Conservation (phyloP, 2,113 vertebrate genomes). For the Sorex araneus region DNA sequence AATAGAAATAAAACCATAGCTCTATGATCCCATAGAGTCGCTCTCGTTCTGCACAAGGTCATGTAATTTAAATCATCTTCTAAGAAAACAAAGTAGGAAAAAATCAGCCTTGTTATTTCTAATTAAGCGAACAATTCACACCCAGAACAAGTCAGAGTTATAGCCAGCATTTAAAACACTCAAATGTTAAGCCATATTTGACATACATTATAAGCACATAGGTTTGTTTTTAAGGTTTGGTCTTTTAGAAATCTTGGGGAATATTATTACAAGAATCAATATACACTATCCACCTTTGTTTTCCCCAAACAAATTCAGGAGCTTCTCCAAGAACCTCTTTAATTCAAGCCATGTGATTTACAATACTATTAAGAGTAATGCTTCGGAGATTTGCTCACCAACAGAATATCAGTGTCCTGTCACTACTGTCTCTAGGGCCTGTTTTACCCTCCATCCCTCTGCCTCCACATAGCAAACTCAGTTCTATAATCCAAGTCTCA, state of each 20-base stretch:
- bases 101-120: constrained; percentile 43
- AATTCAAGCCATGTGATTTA: too few relatives aligned
- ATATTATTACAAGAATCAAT: constrained; percentile 39
- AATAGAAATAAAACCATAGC: constrained; percentile 53
- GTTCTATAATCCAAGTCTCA: too few relatives aligned
- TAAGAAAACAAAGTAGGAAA: constrained; percentile 59
- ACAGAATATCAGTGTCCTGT: too few relatives aligned
- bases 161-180: constrained; percentile 7
- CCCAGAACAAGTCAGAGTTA: background rate
- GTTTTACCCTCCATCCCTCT: too few relatives aligned
- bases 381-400: too few relatives aligned
- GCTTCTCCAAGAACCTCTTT: too few relatives aligned
- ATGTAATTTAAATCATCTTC: background rate
- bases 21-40: constrained; percentile 46
- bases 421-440: too few relatives aligned
- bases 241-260: constrained; percentile 20
- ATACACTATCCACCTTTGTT: background rate
- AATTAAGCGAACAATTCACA: constrained; percentile 38
- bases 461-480: too few relatives aligned
- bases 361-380: too few relatives aligned
- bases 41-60: background rate
- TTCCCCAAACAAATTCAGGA: background rate
- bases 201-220: background rate
- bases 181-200: background rate
- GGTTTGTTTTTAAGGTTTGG: constrained; percentile 9